These are phyloP conservation scores for Drosophila setifemur DNA, from an alignment of 1,140 invertebrate species.

Conservation along the genomic window DNA sequence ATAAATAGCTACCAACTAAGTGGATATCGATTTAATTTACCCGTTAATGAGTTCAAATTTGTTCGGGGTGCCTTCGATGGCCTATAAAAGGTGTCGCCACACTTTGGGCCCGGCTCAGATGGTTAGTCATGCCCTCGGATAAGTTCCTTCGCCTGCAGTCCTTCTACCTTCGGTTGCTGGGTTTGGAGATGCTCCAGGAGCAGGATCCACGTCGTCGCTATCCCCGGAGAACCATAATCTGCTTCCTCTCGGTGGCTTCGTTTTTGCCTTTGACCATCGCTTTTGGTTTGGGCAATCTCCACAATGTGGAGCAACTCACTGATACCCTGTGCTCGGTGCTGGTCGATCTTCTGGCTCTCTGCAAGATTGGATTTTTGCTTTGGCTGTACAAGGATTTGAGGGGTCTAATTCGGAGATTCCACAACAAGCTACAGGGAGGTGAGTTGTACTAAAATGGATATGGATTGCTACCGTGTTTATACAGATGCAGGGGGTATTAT, in stretches of 20 bases:
- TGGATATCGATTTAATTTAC: conserved; percentile 24
- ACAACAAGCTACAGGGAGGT: background rate
- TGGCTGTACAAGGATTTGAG: conserved; percentile 7
- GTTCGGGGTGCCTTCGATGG: background rate
- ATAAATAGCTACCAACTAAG: conserved; percentile 4
- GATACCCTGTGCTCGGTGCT: conserved; percentile 39
- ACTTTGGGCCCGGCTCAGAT: background rate
- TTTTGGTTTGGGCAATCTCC: conserved; percentile 23
- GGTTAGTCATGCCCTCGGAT: conserved; percentile 39
- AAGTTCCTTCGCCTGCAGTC: conserved; percentile 45
- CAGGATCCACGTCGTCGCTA: background rate
- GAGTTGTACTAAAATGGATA: too few species aligned
- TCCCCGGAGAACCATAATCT: conserved; percentile 7
- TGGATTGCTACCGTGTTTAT: too few species aligned
- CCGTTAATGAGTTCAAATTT: conserved; percentile 8
- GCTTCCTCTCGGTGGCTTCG: conserved; percentile 22
- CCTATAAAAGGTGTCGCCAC: conserved; percentile 1
- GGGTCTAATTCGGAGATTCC: conserved; percentile 4
- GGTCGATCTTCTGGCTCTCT: conserved; percentile 36
- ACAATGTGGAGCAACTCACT: conserved; percentile 38
- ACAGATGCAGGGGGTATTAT: too few species aligned
- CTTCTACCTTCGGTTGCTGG: conserved; percentile 35
- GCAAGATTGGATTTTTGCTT: conserved; percentile 20
- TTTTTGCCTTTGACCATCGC: conserved; percentile 41
- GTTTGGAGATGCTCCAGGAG: conserved; percentile 22